phyloP scores from a whole-genome alignment of 2,888 invertebrate species.

The Meteorus colon region DNA sequence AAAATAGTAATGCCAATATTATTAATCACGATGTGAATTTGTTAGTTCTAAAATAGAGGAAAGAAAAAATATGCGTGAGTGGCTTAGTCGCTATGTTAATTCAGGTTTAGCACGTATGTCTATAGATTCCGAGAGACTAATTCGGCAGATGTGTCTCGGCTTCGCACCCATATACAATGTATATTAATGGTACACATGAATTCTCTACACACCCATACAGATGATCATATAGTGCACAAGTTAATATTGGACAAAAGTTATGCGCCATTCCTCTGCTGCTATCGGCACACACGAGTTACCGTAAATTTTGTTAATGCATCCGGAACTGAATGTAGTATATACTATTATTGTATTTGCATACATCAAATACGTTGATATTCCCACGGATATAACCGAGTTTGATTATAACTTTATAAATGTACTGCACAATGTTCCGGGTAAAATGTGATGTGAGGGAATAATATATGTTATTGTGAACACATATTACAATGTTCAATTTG shows the following conservation, averaged over 20 bases:
- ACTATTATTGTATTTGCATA: slow-evolving; percentile 17
- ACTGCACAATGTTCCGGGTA: background rate
- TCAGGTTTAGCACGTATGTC: slow-evolving; percentile 20
- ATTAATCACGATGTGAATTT: too few relatives aligned
- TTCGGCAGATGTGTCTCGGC: slow-evolving; percentile 61
- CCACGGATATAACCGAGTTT: background rate
- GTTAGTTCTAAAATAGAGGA: background rate
- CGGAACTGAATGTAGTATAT: background rate
- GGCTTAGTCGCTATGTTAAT: slow-evolving; percentile 43
- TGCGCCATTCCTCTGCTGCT: slow-evolving; percentile 21
- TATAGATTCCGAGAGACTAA: slow-evolving; percentile 46
- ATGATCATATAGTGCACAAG: slow-evolving; percentile 23
- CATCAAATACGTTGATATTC: slow-evolving; percentile 13
- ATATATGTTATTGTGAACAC: background rate
- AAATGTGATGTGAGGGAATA: background rate
- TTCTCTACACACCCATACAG: slow-evolving; percentile 38
- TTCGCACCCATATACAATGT: slow-evolving; percentile 49
- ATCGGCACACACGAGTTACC: slow-evolving; percentile 21
- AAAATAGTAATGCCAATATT: too few relatives aligned
- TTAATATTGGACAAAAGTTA: slow-evolving; percentile 50
- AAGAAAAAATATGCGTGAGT: background rate
- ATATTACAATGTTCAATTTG: background rate
- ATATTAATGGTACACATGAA: slow-evolving; percentile 57
- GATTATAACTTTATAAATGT: slow-evolving; percentile 1
- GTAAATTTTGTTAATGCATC: slow-evolving; percentile 36